Evolutionary conservation across 2,113 vertebrate genomes (phyloP), one percentile per base, ranked within the genome.

Genomic region (Cettia cetti): DNA sequence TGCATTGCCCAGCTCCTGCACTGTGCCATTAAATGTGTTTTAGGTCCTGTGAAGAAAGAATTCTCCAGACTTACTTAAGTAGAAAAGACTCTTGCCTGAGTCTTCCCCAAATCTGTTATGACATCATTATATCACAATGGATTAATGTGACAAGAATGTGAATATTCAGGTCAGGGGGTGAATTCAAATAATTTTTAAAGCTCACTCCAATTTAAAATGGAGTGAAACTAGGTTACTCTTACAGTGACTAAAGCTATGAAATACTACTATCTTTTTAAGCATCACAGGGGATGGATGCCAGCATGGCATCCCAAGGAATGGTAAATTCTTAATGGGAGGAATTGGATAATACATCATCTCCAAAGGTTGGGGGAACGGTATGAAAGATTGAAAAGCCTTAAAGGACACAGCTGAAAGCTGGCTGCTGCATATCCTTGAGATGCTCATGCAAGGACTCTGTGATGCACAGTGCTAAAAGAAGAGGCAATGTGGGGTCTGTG

Each of bases 371-470:
- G 35, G 35, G 9, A 77, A 44, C 11, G 14, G 80, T 57, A 71
- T 80, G 83, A 95, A 94, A 94, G 71, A 91, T 26, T 87, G 92
- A 94, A 92, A 93, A 94, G 47, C 78, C 76, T 91, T 64, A 82
- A 85, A 97, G 90, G 77, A 94, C 83, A 85, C 30, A 82, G 59
- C 3, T 72, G 75, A 90, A 82, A 95, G 50, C 83, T 12, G 65
- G 63, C 81, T 80, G 85, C 81, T 80, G 47, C 66, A 37, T 60
- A 94, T 95, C 92, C 89, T 97, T 97, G 95, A 95, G 84, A 84
- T 76, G 88, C 18, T 96, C 88, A 35, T 70, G 69, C 95, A 96
- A 96, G 93, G 94, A 88, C 75, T 96, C 70, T 86, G 69, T 94
- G 95, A 96, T 95, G 86, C 91, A 94, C 82, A 95, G 13, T 23